Evolutionary conservation across 2,113 vertebrate genomes (phyloP).

Genomic region (Gnathonemus longibarbis): DNA sequence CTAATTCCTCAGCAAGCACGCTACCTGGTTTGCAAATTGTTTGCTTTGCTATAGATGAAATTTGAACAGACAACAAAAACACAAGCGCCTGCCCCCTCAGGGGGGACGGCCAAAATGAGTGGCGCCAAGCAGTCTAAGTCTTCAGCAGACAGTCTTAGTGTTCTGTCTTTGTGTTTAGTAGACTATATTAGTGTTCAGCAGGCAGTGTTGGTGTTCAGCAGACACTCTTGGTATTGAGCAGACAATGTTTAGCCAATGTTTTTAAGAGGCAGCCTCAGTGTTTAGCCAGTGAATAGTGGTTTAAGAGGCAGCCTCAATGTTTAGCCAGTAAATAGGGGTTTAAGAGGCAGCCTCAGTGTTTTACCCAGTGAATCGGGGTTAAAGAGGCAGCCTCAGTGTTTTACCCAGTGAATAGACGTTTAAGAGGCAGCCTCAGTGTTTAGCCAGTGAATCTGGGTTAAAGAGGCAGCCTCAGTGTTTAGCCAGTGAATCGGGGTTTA

Average conservation of each 20-base stretch:
- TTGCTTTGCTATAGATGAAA: conserved; percentile 1
- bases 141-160: background rate
- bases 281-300: background rate
- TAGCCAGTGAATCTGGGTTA: background rate
- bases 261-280: background rate
- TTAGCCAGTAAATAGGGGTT: background rate
- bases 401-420: background rate
- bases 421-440: background rate
- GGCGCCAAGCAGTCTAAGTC: background rate
- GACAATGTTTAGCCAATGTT: background rate
- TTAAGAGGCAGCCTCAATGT: background rate
- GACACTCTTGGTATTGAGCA: background rate
- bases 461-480: background rate
- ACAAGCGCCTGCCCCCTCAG: background rate
- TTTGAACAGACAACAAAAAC: background rate
- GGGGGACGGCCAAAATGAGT: background rate
- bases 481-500: background rate
- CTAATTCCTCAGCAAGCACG: background rate
- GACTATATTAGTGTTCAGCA: background rate
- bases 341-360: background rate
- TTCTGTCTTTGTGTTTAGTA: no score
- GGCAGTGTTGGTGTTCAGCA: background rate
- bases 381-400: background rate
- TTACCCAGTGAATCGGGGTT: background rate
- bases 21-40: background rate